A percentile compares a stretch with the other conserved stretches of the same genome.
These are phyloP conservation scores for Tortricodes alternella DNA, from an alignment of 2,888 invertebrate genomes.

Conservation along the genomic window DNA sequence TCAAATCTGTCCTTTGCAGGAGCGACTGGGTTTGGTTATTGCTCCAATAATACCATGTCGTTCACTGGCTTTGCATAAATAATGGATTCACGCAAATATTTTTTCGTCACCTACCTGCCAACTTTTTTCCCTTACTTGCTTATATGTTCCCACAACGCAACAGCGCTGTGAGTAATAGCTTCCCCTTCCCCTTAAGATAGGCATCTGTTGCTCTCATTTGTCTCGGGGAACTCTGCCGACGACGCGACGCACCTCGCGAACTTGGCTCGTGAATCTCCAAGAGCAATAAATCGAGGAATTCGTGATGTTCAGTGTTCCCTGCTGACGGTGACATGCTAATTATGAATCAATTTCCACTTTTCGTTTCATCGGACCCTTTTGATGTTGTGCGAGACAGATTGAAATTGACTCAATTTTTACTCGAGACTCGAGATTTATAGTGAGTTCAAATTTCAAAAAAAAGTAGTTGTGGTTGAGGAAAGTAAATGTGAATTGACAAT, in stretches of 20 bases:
- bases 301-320: slow-evolving; percentile 46
- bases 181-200: slow-evolving; percentile 21
- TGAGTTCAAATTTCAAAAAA: no score
- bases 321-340: slow-evolving; percentile 33
- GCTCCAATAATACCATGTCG: neutral
- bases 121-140: no score
- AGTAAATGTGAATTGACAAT: no score
- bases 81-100: neutral
- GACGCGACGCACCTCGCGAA: slow-evolving; percentile 35
- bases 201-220: slow-evolving; percentile 33
- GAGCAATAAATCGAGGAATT: slow-evolving; percentile 46
- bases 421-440: no score
- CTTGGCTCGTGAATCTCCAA: slow-evolving; percentile 48
- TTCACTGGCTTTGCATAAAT: neutral
- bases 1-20: slow-evolving; percentile 6
- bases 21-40: neutral
- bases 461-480: no score
- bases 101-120: neutral
- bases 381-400: neutral
- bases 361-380: neutral
- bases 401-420: no score
- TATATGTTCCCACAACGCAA: slow-evolving; percentile 1
- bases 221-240: slow-evolving; percentile 1
- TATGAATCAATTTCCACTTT: slow-evolving; percentile 33
- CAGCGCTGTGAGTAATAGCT: slow-evolving; percentile 21